Base-by-base conservation (phyloP, 2,888 invertebrate genomes). In the Drosophila aldrichi region DNA sequence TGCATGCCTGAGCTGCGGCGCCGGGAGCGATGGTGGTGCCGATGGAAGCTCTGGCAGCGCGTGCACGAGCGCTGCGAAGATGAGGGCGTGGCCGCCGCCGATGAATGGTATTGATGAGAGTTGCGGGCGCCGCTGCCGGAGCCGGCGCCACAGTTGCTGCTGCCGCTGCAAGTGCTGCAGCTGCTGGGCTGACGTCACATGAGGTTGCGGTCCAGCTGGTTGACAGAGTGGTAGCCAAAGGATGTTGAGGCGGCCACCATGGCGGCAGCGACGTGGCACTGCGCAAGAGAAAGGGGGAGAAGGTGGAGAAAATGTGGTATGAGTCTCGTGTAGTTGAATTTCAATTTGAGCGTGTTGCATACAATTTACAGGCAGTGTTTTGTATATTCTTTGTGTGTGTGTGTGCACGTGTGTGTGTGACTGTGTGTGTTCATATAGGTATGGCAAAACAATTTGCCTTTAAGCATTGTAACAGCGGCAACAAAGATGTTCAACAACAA, bases 171-270 rank as follows among this genome's bases (percentile, higher is more conserved):
- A 77, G 93, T 92, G 86, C 92, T 93, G 90, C 93, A 93, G 87
- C 92, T 93, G 91, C 92, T 93, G n/a, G 92, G 92, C 85, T 93
- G 92, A 56, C 93, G 93, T 92, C 93, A 93, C 89, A 93, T 93
- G 81, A 92, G 90, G 64, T 91, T 91, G 59, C 93, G 92, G 74
- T 93, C 92, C 79, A 92, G 90, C 81, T 93, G 93, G 84, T 93
- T 92, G 67, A 93, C 93, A 38, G 93, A 93, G 46, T 92, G 91
- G 79, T 93, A 93, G 70, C 92, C 93, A 59, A 93, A 92, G 60
- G 93, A 92, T 56, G 93, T 92, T 34, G 93, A 93, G 55, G 93
- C 92, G 64, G 93, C 93, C 66, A 93, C 92, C 93, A 93, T 93
- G 52, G 93, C 93, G 69, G 93, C 92, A 54, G 92, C 92, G 77